phyloP scores from a whole-genome alignment of 1,140 invertebrate species.

The Drosophila auraria region DNA sequence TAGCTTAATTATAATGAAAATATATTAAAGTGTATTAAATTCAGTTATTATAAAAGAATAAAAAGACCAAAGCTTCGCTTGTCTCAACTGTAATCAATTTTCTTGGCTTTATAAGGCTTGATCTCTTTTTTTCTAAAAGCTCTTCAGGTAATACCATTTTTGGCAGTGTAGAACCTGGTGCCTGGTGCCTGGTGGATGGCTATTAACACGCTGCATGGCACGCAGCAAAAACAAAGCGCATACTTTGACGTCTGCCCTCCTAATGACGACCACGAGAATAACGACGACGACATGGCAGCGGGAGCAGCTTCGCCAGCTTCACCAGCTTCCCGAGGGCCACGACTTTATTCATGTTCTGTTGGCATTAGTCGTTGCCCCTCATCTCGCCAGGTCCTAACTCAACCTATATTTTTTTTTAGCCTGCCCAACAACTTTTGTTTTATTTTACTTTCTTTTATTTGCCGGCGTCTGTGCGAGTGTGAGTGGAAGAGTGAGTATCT shows the following conservation, averaged over 20 bases:
- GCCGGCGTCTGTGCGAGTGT: constrained; percentile 33
- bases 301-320: constrained; percentile 44
- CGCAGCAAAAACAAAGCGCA: constrained; percentile 68
- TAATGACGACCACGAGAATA: constrained; percentile 81
- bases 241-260: constrained; percentile 80
- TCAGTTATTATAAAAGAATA: no score
- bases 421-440: constrained; percentile 41
- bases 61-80: no score
- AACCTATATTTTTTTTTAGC: constrained; percentile 36
- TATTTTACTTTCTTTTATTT: constrained; percentile 61
- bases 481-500: constrained; percentile 20
- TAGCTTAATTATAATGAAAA: no score
- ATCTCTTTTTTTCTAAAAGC: not conserved
- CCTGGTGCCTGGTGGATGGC: constrained; percentile 47
- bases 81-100: no score
- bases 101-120: no score
- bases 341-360: constrained; percentile 76
- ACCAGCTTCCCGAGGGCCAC: constrained; percentile 41
- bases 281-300: constrained; percentile 45
- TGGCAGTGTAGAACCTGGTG: not conserved
- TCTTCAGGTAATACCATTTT: not conserved
- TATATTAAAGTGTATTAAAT: no score
- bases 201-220: constrained; percentile 73
- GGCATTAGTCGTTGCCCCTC: constrained; percentile 67
- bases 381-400: constrained; percentile 2